A percentile compares a stretch with the other conserved stretches of the same genome.
Evolutionary conservation across 2,113 vertebrate species (phyloP).

Genomic region (Hoplias malabaricus): DNA sequence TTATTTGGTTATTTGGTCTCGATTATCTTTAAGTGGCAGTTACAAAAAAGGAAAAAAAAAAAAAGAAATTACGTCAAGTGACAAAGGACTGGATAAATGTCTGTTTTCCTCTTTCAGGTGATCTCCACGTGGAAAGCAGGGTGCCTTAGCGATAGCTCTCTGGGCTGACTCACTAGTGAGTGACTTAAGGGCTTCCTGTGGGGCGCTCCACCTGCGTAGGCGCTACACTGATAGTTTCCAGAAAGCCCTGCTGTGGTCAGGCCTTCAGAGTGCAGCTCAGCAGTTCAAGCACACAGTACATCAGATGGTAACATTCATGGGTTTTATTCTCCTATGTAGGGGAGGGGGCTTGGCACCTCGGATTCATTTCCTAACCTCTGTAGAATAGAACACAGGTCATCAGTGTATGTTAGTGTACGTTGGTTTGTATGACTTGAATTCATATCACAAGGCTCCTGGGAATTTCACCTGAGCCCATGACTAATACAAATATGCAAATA

Average conservation of each 20-base stretch:
- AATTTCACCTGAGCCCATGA: background rate
- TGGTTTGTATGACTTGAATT: background rate
- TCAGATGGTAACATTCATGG: conserved; percentile 1
- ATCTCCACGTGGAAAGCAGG: background rate
- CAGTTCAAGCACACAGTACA: conserved; percentile 5
- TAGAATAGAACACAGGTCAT: conserved; percentile 14
- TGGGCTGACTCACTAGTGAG: conserved; percentile 27
- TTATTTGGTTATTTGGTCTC: too few relatives aligned
- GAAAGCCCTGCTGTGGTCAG: conserved; percentile 41
- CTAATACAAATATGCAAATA: too few relatives aligned
- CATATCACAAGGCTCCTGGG: background rate
- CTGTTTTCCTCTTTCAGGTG: background rate
- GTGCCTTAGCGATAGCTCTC: background rate
- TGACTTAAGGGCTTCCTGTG: conserved; percentile 38
- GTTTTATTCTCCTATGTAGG: background rate
- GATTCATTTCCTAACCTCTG: background rate
- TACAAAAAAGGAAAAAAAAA: too few relatives aligned
- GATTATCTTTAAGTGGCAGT: too few relatives aligned
- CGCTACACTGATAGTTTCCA: conserved; percentile 40
- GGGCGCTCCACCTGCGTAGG: conserved; percentile 15
- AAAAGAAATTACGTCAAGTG: too few relatives aligned
- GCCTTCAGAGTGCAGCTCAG: background rate
- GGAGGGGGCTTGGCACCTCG: conserved; percentile 4
- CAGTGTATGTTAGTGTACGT: background rate
- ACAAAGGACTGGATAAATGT: too few relatives aligned